Conservation (phyloP, 2,797 vertebrate genomes). For the Artibeus lituratus region DNA sequence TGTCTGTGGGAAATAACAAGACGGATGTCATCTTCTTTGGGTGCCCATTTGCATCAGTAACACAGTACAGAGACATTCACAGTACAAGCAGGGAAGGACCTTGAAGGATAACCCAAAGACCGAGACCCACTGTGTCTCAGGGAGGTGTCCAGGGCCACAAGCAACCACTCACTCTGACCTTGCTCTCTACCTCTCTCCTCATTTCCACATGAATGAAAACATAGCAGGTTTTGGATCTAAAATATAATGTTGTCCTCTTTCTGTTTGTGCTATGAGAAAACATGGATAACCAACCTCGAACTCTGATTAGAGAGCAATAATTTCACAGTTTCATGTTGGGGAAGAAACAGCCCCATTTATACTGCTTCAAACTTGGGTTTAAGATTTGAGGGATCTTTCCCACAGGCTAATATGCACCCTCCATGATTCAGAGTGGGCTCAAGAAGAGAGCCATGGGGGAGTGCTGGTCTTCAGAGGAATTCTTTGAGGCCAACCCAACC, state of each 20-base stretch:
- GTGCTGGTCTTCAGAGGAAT: background rate
- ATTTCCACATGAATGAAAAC: background rate
- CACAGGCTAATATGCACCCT: background rate
- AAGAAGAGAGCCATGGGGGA: background rate
- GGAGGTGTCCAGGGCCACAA: background rate
- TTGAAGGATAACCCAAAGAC: background rate
- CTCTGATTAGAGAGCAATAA: background rate
- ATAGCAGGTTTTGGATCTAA: background rate
- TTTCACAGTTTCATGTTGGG: background rate
- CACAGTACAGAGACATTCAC: background rate
- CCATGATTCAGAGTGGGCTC: background rate
- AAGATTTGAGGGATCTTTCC: background rate
- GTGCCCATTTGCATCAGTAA: background rate
- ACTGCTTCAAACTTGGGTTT: background rate
- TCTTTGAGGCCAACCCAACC: background rate
- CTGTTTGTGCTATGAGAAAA: background rate
- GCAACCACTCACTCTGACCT: background rate
- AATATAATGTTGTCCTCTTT: background rate
- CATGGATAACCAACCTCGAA: background rate
- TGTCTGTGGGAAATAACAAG: slow-evolving; percentile 84
- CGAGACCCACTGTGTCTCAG: background rate
- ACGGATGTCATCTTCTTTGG: background rate
- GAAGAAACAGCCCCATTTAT: background rate
- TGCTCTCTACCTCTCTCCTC: fast-evolving
- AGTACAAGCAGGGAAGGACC: background rate